These are phyloP conservation scores for Ophraella communa DNA, from an alignment of 2,888 invertebrate species.

Conservation along the genomic window DNA sequence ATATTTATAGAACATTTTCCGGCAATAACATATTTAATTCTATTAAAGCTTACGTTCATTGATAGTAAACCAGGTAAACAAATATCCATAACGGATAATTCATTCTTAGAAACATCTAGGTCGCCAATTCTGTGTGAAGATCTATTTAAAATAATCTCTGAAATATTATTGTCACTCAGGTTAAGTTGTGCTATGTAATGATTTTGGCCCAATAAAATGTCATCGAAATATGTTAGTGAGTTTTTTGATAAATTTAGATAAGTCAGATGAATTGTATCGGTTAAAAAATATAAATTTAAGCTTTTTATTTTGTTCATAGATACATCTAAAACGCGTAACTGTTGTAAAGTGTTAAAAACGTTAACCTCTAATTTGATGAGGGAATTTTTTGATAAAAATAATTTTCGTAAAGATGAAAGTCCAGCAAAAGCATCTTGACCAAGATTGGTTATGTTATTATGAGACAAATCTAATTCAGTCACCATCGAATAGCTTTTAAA, in stretches of 20 bases:
- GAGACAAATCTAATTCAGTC: neutral
- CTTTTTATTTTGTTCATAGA: slow-evolving; percentile 10
- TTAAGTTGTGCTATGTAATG: neutral
- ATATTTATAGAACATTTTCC: neutral
- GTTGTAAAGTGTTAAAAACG: slow-evolving; percentile 20
- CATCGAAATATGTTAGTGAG: slow-evolving; percentile 3
- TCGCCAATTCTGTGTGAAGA: neutral
- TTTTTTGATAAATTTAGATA: slow-evolving; percentile 18
- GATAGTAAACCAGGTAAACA: neutral
- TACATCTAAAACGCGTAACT: slow-evolving; percentile 6
- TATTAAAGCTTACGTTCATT: slow-evolving; percentile 1
- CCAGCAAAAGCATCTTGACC: slow-evolving; percentile 12
- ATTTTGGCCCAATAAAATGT: slow-evolving; percentile 3
- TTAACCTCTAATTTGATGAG: slow-evolving; percentile 4
- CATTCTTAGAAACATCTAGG: slow-evolving; percentile 11
- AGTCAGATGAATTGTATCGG: neutral
- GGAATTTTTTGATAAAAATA: slow-evolving; percentile 19
- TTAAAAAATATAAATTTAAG: neutral
- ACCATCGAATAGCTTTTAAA: neutral
- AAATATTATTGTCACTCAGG: slow-evolving; percentile 4
- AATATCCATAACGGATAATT: neutral
- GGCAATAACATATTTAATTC: neutral
- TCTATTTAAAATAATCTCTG: slow-evolving; percentile 3
- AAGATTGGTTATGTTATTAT: slow-evolving; percentile 2
- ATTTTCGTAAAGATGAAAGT: slow-evolving; percentile 4